Evolutionary conservation across 2,113 vertebrate genomes (phyloP).

Genomic region (Phycodurus eques): DNA sequence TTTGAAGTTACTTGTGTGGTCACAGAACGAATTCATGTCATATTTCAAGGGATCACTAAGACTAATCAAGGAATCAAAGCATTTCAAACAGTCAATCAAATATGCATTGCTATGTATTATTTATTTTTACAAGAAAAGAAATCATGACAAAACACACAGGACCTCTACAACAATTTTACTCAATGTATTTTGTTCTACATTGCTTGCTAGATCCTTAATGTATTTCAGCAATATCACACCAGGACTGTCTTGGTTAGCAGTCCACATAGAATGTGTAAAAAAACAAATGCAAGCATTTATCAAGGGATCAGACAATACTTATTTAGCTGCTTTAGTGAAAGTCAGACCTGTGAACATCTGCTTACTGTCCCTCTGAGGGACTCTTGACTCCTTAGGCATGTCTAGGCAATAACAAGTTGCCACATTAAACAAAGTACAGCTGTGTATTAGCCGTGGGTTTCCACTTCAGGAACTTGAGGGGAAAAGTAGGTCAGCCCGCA

Average conservation of each 20-base stretch:
- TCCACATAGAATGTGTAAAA: conserved; percentile 3
- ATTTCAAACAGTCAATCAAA: too few species aligned
- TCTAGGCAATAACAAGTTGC: conserved; percentile 38
- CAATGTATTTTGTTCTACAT: too few species aligned
- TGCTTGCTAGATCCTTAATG: neutral
- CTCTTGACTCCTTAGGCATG: conserved; percentile 23
- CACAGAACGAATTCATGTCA: too few species aligned
- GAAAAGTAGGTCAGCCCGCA: neutral
- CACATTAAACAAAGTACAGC: conserved; percentile 33
- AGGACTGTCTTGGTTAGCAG: neutral
- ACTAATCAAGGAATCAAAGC: too few species aligned
- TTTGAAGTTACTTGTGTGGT: too few species aligned
- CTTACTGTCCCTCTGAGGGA: conserved; percentile 10
- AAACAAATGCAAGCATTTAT: neutral
- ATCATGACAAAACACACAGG: too few species aligned
- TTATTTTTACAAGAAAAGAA: too few species aligned
- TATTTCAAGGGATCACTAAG: too few species aligned
- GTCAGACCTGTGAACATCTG: conserved; percentile 31
- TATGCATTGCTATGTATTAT: too few species aligned
- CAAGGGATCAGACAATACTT: neutral
- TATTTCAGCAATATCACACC: neutral
- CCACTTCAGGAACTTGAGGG: neutral
- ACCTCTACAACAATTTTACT: too few species aligned
- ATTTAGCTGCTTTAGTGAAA: neutral
- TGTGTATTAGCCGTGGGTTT: conserved; percentile 1